Conservation (phyloP, 2,888 invertebrate genomes). For the Fabriciana adippe region DNA sequence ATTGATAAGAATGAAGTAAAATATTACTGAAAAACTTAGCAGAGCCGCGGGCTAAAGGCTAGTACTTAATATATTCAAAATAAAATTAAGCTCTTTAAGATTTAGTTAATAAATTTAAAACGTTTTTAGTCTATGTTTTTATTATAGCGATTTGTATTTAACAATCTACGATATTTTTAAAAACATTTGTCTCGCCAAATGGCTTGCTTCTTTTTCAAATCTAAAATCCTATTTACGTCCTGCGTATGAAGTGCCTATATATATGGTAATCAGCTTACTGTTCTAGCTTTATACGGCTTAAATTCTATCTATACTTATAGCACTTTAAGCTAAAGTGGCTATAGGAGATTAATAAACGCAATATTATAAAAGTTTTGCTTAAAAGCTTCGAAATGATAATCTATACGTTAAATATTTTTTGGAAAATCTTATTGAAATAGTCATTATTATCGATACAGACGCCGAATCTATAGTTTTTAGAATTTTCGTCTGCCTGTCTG, state of each 20-base stretch:
- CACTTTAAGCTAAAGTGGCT: slow-evolving; percentile 16
- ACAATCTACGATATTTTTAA: slow-evolving; percentile 11
- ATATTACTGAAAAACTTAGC: too few species aligned
- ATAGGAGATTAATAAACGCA: slow-evolving; percentile 15
- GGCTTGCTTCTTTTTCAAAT: slow-evolving; percentile 10
- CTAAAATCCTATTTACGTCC: slow-evolving; percentile 18
- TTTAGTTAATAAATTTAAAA: too few species aligned
- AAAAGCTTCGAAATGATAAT: not conserved
- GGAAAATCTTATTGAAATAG: too few species aligned
- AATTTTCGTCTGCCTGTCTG: too few species aligned
- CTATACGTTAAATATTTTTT: too few species aligned
- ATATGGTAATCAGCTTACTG: slow-evolving; percentile 23
- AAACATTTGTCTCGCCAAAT: slow-evolving; percentile 13
- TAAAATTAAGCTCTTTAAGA: too few species aligned
- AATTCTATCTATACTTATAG: slow-evolving; percentile 20
- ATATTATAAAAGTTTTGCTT: slow-evolving; percentile 4
- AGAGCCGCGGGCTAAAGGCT: too few species aligned
- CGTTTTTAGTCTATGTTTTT: not conserved
- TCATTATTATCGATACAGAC: too few species aligned
- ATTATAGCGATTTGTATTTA: not conserved
- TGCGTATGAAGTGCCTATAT: slow-evolving; percentile 19
- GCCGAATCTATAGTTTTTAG: too few species aligned
- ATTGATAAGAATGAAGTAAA: too few species aligned
- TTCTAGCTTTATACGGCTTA: slow-evolving; percentile 20
- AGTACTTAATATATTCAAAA: too few species aligned